phyloP scores from a whole-genome alignment of 2,797 vertebrate genomes.

The Otolemur crassicaudatus region DNA sequence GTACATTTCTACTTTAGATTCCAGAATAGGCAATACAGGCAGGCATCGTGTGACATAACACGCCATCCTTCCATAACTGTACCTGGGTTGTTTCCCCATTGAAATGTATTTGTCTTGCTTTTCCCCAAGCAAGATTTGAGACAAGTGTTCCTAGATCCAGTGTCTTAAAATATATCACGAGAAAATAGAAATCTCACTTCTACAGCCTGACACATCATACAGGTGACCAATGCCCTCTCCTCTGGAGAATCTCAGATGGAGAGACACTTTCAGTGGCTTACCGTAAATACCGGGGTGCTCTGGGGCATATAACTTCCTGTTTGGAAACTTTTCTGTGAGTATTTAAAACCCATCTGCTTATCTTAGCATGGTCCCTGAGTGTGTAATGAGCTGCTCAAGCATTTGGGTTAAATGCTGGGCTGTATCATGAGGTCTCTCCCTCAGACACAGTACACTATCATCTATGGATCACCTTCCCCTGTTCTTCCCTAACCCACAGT shows the following conservation, averaged over 20 bases:
- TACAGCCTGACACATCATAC: no score
- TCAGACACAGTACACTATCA: rapidly evolving
- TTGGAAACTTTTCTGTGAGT: background rate
- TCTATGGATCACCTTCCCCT: rapidly evolving
- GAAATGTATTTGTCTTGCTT: background rate
- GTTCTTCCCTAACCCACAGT: background rate
- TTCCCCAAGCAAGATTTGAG: background rate
- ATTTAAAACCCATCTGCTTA: background rate
- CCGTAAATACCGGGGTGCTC: no score
- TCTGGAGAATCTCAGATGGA: background rate
- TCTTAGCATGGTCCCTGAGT: background rate
- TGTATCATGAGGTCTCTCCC: background rate
- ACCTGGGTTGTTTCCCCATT: background rate
- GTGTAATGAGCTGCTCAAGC: background rate
- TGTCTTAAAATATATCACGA: background rate
- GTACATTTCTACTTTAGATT: background rate
- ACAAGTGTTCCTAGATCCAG: background rate
- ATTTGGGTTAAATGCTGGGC: background rate
- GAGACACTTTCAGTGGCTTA: background rate
- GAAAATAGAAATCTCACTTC: background rate
- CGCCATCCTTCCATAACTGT: background rate
- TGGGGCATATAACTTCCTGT: rapidly evolving
- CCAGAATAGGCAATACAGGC: background rate
- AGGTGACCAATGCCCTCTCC: background rate
- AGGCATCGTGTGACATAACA: background rate